phyloP scores from a whole-genome alignment of 2,888 invertebrate species.

The Meghimatium bilineatum region DNA sequence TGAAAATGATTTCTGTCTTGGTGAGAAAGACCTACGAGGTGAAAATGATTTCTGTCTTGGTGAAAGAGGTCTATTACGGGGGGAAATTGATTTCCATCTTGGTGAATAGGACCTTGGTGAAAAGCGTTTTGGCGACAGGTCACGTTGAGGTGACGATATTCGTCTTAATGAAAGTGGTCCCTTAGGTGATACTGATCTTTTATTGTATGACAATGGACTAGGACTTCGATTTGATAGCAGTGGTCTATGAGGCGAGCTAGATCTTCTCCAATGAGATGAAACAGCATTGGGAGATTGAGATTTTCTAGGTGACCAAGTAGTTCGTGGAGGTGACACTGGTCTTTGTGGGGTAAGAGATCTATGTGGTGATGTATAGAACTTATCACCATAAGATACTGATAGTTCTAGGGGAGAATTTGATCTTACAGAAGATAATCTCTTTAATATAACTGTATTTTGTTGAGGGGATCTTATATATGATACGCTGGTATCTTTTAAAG shows the following conservation, averaged over 20 bases:
- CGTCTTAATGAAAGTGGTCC: conserved; percentile 19
- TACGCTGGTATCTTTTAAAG: neutral
- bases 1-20: conserved; percentile 23
- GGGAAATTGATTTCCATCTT: conserved; percentile 20
- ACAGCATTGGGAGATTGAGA: neutral
- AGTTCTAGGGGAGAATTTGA: neutral
- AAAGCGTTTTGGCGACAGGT: neutral
- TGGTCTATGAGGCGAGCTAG: conserved; percentile 14
- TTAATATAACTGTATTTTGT: neutral
- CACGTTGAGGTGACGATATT: conserved; percentile 12
- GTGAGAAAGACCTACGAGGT: conserved; percentile 16
- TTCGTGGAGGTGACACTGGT: neutral
- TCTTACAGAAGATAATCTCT: conserved; percentile 1
- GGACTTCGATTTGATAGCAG: neutral
- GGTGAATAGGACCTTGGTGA: conserved; percentile 15
- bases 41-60: conserved; percentile 8
- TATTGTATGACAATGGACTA: neutral
- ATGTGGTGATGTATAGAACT: neutral
- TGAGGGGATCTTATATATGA: neutral
- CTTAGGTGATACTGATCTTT: conserved; percentile 21
- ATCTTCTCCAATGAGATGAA: neutral
- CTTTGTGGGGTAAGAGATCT: conserved; percentile 22
- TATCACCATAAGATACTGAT: neutral
- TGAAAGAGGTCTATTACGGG: conserved; percentile 29
- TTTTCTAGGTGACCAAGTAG: conserved; percentile 27